A percentile compares a stretch with the other conserved stretches of the same genome.
phyloP scores from a whole-genome alignment of 2,888 invertebrate genomes.

The Camponotus fellah region DNA sequence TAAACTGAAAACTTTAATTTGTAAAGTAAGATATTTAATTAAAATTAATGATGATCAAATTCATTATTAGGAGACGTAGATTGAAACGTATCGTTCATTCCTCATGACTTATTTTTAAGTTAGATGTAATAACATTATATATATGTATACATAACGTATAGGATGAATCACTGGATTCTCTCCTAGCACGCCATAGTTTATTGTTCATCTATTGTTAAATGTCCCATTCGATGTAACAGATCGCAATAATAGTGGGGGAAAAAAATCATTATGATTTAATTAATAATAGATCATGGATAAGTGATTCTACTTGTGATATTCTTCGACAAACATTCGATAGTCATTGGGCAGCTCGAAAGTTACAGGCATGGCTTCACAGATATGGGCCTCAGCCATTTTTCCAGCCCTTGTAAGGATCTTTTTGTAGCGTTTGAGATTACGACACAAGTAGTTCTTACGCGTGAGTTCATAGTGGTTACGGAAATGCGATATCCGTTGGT shows the following conservation, averaged over 20 bases:
- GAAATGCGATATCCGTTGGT: slow-evolving; percentile 88
- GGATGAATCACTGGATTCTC: too few species aligned
- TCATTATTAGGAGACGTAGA: too few species aligned
- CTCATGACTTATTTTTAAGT: too few species aligned
- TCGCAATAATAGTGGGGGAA: too few species aligned
- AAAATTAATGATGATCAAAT: background rate
- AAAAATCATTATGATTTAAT: background rate
- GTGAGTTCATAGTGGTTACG: slow-evolving; percentile 89
- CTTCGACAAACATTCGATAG: slow-evolving; percentile 88
- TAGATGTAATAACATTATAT: too few species aligned
- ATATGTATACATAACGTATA: too few species aligned
- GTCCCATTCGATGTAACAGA: too few species aligned
- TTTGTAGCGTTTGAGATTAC: slow-evolving; percentile 87
- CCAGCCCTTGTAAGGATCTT: slow-evolving; percentile 78
- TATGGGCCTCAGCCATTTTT: slow-evolving; percentile 84
- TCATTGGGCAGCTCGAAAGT: slow-evolving; percentile 89
- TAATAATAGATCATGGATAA: background rate
- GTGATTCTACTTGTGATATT: slow-evolving; percentile 86
- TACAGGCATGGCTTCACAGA: slow-evolving; percentile 87
- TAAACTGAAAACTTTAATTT: background rate
- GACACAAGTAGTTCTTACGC: slow-evolving; percentile 88
- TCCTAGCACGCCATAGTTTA: too few species aligned
- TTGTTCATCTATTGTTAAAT: too few species aligned
- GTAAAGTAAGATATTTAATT: background rate
- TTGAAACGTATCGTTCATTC: too few species aligned